phyloP scores from a whole-genome alignment of 1,140 invertebrate genomes.

The Microplitis mediator region DNA sequence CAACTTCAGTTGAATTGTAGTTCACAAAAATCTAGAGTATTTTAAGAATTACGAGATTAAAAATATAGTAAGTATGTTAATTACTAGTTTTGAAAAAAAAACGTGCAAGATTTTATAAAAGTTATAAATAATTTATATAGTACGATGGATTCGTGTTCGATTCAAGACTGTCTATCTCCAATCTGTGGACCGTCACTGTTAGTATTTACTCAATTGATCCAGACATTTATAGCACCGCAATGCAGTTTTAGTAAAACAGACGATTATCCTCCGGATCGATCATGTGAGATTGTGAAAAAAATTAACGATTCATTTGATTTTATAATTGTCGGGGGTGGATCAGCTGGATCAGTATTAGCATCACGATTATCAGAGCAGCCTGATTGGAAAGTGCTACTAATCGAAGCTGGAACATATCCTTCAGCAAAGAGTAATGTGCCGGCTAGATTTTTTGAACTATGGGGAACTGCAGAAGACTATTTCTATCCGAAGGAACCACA shows the following conservation, averaged over 20 bases:
- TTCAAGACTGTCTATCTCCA: conserved; percentile 37
- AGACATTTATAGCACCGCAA: conserved; percentile 62
- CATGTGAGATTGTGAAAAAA: conserved; percentile 53
- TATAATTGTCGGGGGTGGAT: conserved; percentile 67
- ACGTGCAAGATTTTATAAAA: too few relatives aligned
- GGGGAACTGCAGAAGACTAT: conserved; percentile 68
- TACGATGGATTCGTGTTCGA: conserved; percentile 49
- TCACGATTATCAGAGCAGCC: conserved; percentile 63
- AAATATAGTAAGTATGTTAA: too few relatives aligned
- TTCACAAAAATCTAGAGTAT: too few relatives aligned
- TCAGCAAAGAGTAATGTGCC: conserved; percentile 60
- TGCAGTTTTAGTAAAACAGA: conserved; percentile 52
- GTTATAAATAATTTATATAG: neutral
- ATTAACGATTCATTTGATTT: conserved; percentile 63
- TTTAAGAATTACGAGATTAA: too few relatives aligned
- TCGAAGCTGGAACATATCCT: conserved; percentile 67
- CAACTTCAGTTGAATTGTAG: too few relatives aligned
- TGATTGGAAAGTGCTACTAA: conserved; percentile 64
- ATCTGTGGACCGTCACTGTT: conserved; percentile 24
- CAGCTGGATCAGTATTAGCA: conserved; percentile 71
- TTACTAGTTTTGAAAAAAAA: too few relatives aligned
- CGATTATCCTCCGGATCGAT: conserved; percentile 59
- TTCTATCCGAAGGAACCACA: conserved; percentile 70
- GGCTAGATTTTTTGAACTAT: conserved; percentile 58
- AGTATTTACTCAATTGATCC: conserved; percentile 57